Evolutionary conservation across 2,113 vertebrate species (phyloP).

Genomic region (Felis chaus): DNA sequence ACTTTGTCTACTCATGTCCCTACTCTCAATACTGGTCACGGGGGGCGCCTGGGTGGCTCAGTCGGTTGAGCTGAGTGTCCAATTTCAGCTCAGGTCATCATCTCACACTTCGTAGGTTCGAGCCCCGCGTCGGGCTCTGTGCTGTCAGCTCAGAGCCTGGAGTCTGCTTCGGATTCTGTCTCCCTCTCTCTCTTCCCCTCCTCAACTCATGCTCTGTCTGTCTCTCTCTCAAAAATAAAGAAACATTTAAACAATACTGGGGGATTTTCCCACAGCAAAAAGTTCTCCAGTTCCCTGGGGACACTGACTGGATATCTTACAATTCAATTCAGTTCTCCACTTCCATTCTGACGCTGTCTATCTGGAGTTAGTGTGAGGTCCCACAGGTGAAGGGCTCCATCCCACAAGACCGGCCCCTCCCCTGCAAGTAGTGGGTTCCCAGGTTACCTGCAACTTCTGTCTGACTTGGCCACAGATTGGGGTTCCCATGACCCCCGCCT

Average conservation of each 20-base stretch:
- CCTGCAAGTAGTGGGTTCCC: not conserved
- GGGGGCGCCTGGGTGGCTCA: too few relatives aligned
- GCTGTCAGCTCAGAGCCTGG: too few relatives aligned
- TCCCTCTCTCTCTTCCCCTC: too few relatives aligned
- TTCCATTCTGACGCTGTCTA: not conserved
- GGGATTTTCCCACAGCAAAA: not conserved
- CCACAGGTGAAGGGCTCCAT: not conserved
- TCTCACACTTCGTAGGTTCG: too few relatives aligned
- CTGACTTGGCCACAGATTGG: not conserved
- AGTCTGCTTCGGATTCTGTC: too few relatives aligned
- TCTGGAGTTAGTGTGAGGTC: not conserved
- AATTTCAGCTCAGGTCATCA: too few relatives aligned
- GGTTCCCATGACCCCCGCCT: not conserved
- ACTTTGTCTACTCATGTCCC: not conserved
- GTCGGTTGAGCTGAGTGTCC: too few relatives aligned
- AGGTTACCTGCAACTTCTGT: not conserved
- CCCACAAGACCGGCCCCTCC: not conserved
- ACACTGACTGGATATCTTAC: not conserved
- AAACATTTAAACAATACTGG: too few relatives aligned
- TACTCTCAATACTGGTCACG: not conserved
- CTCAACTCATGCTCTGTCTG: too few relatives aligned
- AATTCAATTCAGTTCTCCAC: not conserved
- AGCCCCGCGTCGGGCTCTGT: too few relatives aligned
- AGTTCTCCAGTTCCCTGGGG: not conserved
- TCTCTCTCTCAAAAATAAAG: too few relatives aligned